Evolutionary conservation across 2,113 vertebrate species (phyloP).

Genomic region (human (Homo sapiens)): DNA sequence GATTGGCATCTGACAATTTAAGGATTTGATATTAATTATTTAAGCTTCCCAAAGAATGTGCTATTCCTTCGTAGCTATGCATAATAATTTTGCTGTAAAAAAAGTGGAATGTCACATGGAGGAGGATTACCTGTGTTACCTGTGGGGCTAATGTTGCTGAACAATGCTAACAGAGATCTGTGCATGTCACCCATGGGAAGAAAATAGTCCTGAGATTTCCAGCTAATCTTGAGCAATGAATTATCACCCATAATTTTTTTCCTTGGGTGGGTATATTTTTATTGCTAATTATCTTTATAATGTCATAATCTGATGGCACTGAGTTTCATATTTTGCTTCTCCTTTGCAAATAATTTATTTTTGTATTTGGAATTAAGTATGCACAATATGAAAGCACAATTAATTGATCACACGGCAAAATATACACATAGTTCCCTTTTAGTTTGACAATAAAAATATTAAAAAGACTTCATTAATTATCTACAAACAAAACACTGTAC

Average conservation of each 20-base stretch:
- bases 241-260: background rate
- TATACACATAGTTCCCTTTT: background rate
- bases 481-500: background rate
- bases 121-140: background rate
- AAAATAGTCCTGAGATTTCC: background rate
- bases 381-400: background rate
- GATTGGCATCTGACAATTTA: background rate
- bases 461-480: background rate
- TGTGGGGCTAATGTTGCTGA: background rate
- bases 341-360: constrained; percentile 4
- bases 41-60: background rate
- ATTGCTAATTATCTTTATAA: constrained; percentile 32
- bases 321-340: constrained; percentile 17
- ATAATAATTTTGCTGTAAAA: background rate
- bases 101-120: background rate
- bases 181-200: background rate
- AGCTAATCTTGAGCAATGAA: background rate
- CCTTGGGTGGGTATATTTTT: background rate
- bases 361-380: background rate
- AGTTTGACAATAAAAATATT: background rate
- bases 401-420: background rate
- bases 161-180: background rate
- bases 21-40: background rate
- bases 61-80: background rate
- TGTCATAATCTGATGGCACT: background rate